A percentile compares a stretch with the other conserved stretches of the same genome.
Evolutionary conservation across 2,888 invertebrate genomes (phyloP).

Genomic region (Phyto melanocephala): DNA sequence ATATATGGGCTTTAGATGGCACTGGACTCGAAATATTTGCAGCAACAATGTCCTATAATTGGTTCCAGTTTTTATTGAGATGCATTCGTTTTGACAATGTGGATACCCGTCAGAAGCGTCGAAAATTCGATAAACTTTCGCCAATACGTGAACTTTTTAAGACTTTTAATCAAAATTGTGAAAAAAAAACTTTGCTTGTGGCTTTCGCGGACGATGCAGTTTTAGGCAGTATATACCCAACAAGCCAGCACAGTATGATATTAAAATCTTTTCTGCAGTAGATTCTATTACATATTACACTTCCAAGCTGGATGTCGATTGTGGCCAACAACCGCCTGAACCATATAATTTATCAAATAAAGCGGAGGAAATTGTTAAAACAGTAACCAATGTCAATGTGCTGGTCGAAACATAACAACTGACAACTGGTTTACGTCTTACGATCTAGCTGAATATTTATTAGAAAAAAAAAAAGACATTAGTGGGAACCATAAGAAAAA

Average conservation of each 20-base stretch:
- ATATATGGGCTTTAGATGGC: background rate
- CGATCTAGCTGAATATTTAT: no score
- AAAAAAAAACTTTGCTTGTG: background rate
- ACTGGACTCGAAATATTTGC: background rate
- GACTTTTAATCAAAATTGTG: background rate
- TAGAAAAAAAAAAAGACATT: no score
- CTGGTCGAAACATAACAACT: background rate
- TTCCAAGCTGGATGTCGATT: slow-evolving; percentile 35
- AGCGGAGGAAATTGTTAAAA: slow-evolving; percentile 18
- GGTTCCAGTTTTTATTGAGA: background rate
- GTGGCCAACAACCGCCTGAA: slow-evolving; percentile 20
- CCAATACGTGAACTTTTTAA: background rate
- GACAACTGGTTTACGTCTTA: no score
- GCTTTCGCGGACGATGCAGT: background rate
- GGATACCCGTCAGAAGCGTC: background rate
- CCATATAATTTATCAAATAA: slow-evolving; percentile 28
- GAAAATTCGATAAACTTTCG: background rate
- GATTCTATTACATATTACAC: slow-evolving; percentile 28
- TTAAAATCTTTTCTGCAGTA: background rate
- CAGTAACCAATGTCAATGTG: background rate
- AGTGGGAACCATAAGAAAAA: background rate
- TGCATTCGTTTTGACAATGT: background rate
- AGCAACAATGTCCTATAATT: background rate
- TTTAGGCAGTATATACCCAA: background rate
- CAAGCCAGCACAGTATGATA: slow-evolving; percentile 13